These are phyloP conservation scores for Julus scanicus DNA, from an alignment of 2,888 invertebrate genomes.

Conservation along the genomic window DNA sequence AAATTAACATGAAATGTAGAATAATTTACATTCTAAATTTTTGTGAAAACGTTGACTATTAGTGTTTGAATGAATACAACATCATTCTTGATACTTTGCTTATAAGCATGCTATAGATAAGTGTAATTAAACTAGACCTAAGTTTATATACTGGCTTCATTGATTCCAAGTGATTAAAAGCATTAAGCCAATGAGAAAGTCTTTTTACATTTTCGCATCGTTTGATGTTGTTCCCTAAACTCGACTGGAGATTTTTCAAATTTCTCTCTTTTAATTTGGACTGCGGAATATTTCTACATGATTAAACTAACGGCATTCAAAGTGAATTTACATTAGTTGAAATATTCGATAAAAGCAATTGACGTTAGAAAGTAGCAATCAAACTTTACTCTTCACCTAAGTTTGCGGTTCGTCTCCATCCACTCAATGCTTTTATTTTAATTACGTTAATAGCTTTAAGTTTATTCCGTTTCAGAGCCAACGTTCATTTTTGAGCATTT, in stretches of 20 bases:
- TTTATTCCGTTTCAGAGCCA: constrained; percentile 19
- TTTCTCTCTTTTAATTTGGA: not conserved
- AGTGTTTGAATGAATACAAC: no score
- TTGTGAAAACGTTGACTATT: no score
- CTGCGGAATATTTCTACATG: constrained; percentile 25
- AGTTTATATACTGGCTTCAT: not conserved
- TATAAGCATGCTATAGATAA: not conserved
- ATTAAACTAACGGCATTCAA: constrained; percentile 46
- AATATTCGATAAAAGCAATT: constrained; percentile 53
- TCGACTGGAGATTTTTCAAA: constrained; percentile 12
- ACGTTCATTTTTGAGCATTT: not conserved
- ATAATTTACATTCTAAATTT: no score
- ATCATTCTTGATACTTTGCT: no score
- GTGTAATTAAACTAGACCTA: not conserved
- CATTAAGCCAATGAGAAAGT: not conserved
- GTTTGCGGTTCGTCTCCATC: constrained; percentile 44
- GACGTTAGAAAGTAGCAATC: constrained; percentile 52
- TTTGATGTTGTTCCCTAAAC: constrained; percentile 22
- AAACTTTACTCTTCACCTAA: constrained; percentile 42
- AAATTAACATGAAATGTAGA: no score
- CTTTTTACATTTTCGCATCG: not conserved
- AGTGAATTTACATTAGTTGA: constrained; percentile 53
- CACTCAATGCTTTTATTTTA: constrained; percentile 40
- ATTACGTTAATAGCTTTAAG: constrained; percentile 40
- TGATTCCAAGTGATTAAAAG: constrained; percentile 32